Conservation (phyloP, 2,113 vertebrate species). For the Myrmecophaga tridactyla region DNA sequence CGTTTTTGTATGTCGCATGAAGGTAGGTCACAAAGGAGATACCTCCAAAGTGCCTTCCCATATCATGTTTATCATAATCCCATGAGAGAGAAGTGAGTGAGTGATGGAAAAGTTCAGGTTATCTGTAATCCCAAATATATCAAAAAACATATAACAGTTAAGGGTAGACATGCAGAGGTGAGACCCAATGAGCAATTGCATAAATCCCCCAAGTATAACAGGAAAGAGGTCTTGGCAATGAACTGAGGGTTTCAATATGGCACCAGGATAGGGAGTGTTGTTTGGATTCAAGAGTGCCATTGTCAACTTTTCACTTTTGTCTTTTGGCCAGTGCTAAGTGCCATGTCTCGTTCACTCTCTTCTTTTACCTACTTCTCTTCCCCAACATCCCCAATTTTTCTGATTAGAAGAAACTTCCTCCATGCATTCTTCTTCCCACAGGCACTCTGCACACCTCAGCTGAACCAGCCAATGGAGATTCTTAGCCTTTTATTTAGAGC, state of each 20-base stretch:
- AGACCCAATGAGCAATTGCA: neutral
- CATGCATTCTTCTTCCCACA: neutral
- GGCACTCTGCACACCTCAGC: neutral
- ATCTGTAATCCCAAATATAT: neutral
- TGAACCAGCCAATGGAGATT: neutral
- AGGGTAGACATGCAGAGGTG: neutral
- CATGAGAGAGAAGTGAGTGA: neutral
- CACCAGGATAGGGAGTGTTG: neutral
- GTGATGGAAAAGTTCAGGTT: neutral
- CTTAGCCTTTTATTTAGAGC: neutral
- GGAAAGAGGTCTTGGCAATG: neutral
- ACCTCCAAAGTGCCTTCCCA: neutral
- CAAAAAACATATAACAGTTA: neutral
- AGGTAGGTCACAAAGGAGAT: neutral
- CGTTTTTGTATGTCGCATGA: neutral
- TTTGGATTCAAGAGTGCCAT: neutral
- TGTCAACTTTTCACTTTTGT: neutral
- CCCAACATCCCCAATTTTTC: neutral
- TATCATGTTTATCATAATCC: neutral
- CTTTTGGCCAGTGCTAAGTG: neutral
- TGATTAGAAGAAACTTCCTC: neutral
- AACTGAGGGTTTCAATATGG: fast-evolving
- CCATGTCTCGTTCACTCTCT: neutral
- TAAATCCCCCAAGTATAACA: neutral
- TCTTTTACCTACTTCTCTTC: neutral